Conservation (phyloP, 2,113 vertebrate genomes). For the Eubucco bourcierii region DNA sequence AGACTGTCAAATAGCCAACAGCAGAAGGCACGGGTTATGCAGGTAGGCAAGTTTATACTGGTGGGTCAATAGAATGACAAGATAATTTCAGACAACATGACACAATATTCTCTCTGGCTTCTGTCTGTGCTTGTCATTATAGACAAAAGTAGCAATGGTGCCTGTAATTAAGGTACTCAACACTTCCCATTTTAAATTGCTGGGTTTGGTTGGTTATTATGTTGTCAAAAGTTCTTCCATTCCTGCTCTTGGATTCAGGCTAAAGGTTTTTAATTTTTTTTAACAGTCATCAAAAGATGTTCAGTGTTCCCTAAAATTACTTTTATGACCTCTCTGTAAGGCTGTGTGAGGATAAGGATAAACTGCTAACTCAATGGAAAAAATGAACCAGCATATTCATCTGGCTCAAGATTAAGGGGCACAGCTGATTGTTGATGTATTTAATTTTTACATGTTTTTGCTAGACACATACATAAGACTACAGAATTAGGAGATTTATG, state of each 20-base stretch:
- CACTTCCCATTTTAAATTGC: background rate
- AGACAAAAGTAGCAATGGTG: background rate
- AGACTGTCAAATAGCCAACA: constrained; percentile 29
- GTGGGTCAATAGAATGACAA: background rate
- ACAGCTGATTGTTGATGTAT: background rate
- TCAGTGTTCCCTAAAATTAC: background rate
- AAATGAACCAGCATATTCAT: background rate
- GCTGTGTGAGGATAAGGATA: background rate
- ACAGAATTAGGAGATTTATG: background rate
- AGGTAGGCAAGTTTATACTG: constrained; percentile 2
- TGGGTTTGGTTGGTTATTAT: background rate
- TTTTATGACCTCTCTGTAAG: background rate
- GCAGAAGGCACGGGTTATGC: background rate
- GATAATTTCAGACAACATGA: background rate
- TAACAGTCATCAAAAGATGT: background rate
- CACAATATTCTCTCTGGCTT: background rate
- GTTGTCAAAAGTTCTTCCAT: background rate
- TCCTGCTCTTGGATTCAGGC: background rate
- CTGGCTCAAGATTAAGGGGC: background rate
- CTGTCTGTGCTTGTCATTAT: background rate
- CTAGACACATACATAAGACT: background rate
- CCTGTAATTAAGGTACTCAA: background rate
- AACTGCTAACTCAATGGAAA: background rate
- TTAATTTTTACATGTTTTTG: background rate
- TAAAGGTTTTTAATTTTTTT: background rate